Percentiles rank a stretch among this genome's conserved stretches.
Evolutionary conservation across 2,888 invertebrate genomes (phyloP).

Genomic region (Biston betularia): DNA sequence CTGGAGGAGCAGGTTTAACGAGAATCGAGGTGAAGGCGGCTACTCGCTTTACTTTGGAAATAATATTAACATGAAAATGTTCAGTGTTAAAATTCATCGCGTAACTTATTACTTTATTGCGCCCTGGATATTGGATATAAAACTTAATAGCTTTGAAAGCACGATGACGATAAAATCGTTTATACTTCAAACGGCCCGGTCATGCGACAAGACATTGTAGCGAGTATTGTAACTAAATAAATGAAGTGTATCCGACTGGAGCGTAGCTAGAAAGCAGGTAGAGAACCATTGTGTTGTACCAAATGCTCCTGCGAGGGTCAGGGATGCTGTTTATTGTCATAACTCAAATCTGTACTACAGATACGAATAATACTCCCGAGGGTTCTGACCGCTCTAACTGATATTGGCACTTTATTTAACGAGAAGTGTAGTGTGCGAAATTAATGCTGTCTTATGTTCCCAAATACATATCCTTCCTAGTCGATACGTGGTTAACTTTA

Average conservation of each 20-base stretch:
- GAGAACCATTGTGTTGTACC: conserved; percentile 58
- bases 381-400: conserved; percentile 50
- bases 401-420: conserved; percentile 53
- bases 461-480: conserved; percentile 11
- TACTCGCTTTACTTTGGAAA: conserved; percentile 37
- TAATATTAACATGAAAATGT: conserved; percentile 24
- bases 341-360: conserved; percentile 58
- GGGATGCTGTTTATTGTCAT: conserved; percentile 51
- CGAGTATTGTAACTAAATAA: neutral
- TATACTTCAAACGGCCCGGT: conserved; percentile 32
- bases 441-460: conserved; percentile 2
- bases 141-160: conserved; percentile 40
- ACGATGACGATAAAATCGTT: conserved; percentile 39
- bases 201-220: conserved; percentile 52
- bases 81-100: conserved; percentile 28
- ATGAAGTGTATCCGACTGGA: neutral
- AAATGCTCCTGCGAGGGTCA: conserved; percentile 48
- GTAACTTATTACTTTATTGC: conserved; percentile 37
- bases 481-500: neutral
- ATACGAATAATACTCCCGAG: conserved; percentile 55
- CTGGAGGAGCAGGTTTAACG: conserved; percentile 63
- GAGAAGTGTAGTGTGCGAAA: conserved; percentile 24
- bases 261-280: conserved; percentile 62
- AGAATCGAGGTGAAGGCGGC: conserved; percentile 62
- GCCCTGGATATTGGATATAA: conserved; percentile 40